Base-by-base conservation (phyloP, 2,113 vertebrate genomes). In the Nibea coibor region DNA sequence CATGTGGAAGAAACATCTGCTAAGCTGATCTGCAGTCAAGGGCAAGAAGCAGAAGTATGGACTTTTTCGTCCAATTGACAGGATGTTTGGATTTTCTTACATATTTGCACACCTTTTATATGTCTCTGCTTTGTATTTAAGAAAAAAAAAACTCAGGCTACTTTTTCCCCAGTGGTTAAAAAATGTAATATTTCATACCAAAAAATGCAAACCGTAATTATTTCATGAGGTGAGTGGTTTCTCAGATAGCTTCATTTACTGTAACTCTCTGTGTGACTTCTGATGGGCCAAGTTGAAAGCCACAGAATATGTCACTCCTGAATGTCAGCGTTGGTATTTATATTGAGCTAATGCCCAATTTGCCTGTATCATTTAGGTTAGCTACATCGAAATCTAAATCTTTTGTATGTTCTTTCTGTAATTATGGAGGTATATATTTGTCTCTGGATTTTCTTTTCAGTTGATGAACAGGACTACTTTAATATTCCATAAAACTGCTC, bases 1-100 rank as follows among this genome's bases (percentile, higher is more conserved):
- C 82, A 88, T 31, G 61, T 92, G 81, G 81, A 65, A 86, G 80
- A 77, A 12, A 45, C 79, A 87, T 91, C 83, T 89, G 80, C 75
- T 89, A 6, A 2, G 11, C 45, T 73, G 75, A 87, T 78, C 80
- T 66, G 70, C 69, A 26, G 78, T 80, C 35, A 61, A 24, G 48
- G 26, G 69, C 57, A 82, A 22, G 56, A 7, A 69, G n/a, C 56
- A 75, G 47, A 82, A 75, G 75, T 54, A 63, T 83, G 63, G 42
- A 75, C 61, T 69, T 82, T 72, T 71, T 78, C 15, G 1, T 81
- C 64, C 70, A 75, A 22, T 81, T 51, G 28, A 83, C 64, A 64
- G 68, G 54, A 58, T 74, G 53, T 85, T 82, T 70, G 31, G 3
- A 43, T 74, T 73, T 82, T 72, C 22, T 48, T 62, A 12, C n/a